A percentile compares a stretch with the other conserved stretches of the same genome.
These are phyloP conservation scores for Myotis daubentonii DNA, from an alignment of 2,797 vertebrate species.

Conservation along the genomic window DNA sequence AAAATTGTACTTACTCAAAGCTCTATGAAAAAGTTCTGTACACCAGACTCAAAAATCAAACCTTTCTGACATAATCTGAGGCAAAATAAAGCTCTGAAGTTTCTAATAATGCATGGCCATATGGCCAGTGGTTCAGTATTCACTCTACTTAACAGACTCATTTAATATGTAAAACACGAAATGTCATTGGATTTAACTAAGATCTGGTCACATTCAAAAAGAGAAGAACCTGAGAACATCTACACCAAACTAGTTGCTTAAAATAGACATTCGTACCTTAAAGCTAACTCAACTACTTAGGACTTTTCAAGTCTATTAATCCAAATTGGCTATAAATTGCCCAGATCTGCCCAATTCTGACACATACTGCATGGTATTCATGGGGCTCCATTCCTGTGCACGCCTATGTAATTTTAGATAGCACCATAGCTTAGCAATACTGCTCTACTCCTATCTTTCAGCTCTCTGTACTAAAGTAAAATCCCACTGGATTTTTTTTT, in stretches of 20 bases:
- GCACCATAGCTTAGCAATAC: neutral
- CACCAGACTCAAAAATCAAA: neutral
- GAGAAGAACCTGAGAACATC: neutral
- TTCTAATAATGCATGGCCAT: neutral
- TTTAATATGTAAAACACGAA: neutral
- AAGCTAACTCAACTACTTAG: neutral
- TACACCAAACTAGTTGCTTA: neutral
- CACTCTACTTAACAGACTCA: neutral
- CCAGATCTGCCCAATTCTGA: neutral
- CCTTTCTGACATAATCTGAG: neutral
- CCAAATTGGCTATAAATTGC: neutral
- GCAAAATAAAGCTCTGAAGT: neutral
- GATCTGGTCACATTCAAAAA: neutral
- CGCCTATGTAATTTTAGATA: neutral
- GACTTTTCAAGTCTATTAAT: neutral
- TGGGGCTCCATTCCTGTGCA: neutral
- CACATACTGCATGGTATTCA: neutral
- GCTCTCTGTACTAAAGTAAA: neutral
- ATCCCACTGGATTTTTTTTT: neutral
- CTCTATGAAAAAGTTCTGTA: neutral
- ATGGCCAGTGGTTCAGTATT: neutral
- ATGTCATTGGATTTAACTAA: neutral
- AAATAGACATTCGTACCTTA: neutral
- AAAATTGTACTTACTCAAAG: neutral
- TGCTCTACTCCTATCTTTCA: neutral